Evolutionary conservation across 2,888 invertebrate species (phyloP), one percentile per base, ranked within the genome.

Genomic region (Aleiodes testaceus): DNA sequence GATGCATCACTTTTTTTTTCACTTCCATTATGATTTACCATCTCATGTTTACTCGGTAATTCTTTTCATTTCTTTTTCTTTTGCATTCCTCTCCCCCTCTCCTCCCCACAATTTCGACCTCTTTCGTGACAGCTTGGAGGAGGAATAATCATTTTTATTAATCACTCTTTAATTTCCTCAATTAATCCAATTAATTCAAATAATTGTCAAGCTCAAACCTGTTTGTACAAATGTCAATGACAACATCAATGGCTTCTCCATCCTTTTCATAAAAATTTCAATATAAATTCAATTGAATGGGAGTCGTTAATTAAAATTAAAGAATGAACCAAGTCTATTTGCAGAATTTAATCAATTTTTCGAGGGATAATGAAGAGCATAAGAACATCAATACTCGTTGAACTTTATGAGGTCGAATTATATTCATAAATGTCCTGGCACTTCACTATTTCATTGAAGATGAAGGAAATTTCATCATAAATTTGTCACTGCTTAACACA

Each of bases 71-170:
- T 20, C n/a, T 49, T 69, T 65, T 69, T 22, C 42, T 81, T 76
- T 59, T 77, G 74, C 53, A 74, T 72, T 75, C 68, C 52, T 70
- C 71, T 70, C 70, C 74, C 71, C 59, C 47, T 69, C 73, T 72
- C 72, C 66, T 66, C 67, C 74, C 71, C 81, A 70, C 73, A 76
- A 79, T 78, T 55, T 79, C 74, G 80, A 80, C 81, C 82, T 85
- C 87, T 87, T 87, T 87, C 86, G 83, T 86, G 87, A 87, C 85
- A 83, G 85, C 82, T 83, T 87, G 87, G 87, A 87, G 87, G 87
- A 87, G 85, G 63, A 20, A 63, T 20, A 45, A 6, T 22, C 44
- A 20, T 22, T 63, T 22, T 26, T 5, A 22, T 63, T 45, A 45
- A 22, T 22, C 1, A 22, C 12, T 2, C 7, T 44, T 20, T 20